phyloP scores from a whole-genome alignment of 2,113 vertebrate genomes.

The Cathartes aura region DNA sequence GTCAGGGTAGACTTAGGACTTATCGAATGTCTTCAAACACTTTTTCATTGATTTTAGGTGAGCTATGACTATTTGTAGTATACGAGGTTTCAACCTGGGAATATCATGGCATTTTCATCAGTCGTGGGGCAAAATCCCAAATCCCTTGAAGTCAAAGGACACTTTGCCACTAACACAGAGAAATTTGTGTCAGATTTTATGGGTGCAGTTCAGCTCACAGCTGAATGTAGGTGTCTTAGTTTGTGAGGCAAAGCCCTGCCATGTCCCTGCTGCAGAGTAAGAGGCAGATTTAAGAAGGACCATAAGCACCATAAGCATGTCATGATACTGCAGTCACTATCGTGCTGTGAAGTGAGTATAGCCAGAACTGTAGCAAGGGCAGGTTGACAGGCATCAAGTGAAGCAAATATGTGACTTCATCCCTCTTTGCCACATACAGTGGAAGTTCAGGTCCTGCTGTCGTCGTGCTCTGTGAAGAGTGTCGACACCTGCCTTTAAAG shows the following conservation, averaged over 20 bases:
- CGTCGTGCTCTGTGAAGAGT: neutral
- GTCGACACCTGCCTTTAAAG: conserved; percentile 7
- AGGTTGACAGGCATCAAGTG: neutral
- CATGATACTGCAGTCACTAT: neutral
- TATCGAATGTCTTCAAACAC: neutral
- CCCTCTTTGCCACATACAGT: neutral
- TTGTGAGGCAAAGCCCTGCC: neutral
- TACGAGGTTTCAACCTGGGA: neutral
- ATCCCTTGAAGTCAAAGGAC: neutral
- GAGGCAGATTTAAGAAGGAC: neutral
- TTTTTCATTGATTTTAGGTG: neutral
- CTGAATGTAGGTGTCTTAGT: neutral
- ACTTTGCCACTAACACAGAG: neutral
- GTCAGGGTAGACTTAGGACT: neutral
- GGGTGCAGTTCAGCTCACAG: neutral
- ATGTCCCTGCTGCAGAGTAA: neutral
- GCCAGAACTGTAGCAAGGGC: neutral
- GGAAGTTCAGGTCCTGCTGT: conserved; percentile 44
- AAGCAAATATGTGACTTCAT: conserved; percentile 37
- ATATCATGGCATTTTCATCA: neutral
- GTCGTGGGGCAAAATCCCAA: neutral
- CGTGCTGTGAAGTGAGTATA: neutral
- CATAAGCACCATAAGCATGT: neutral
- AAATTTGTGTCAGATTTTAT: neutral
- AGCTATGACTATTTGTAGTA: neutral